Evolutionary conservation across 2,888 invertebrate species (phyloP), one percentile per base, ranked within the genome.

Genomic region (Mythimna lalbum): DNA sequence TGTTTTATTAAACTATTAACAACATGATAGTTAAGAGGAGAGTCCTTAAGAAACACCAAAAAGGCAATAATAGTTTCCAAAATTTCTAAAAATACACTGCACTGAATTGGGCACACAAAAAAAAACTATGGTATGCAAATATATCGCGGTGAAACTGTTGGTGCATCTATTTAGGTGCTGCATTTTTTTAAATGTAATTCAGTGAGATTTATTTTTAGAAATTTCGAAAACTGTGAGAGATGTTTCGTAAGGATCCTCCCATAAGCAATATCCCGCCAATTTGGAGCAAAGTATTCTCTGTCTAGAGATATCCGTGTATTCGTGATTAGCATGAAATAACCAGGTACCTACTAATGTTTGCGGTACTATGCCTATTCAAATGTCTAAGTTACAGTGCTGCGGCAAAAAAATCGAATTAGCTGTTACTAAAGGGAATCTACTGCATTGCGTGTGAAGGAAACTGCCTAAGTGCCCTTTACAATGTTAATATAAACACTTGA

Each of bases 391-490:
- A 33, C 27, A 61, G 23, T 47, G 49, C 39, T 69, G 74, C 56
- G 31, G 69, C 47, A 80, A 80, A 84, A 71, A 75, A 78, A 66
- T 27, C 27, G n/a, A 82, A 81, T 79, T 73, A 73, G 63, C 75
- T 76, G 82, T 85, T 84, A 67, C 80, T 83, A 84, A 82, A 85
- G 70, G 87, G 82, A 86, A 87, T 83, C 79, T 69, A 74, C 79
- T 69, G 78, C 82, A 80, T 81, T 82, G 84, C 82, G 82, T 84
- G 77, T 63, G 63, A 68, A 83, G 68, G 78, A 68, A 81, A 81
- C 73, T 63, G 49, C 62, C 71, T 63, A 74, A 76, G 63, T 83
- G 71, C 67, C 69, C 75, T 75, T 80, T 69, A 80, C 75, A 75
- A 80, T 77, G 73, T 79, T 78, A 80, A 72, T 70, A 75, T 73